Conservation (phyloP, 2,797 vertebrate genomes). For the Ataeniobius toweri region DNA sequence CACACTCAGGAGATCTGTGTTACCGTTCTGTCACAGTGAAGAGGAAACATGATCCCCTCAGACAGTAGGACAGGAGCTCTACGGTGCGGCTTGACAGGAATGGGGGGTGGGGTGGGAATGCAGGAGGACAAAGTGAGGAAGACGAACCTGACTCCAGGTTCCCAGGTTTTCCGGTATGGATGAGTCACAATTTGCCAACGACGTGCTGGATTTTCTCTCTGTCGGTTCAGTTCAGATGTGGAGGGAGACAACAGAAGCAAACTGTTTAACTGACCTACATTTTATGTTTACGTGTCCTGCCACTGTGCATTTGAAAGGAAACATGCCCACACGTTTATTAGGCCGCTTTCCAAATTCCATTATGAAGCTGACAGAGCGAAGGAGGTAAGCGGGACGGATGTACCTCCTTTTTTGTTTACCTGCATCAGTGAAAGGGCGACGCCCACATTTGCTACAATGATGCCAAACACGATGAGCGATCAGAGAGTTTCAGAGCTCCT, state of each 20-base stretch:
- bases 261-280: slow-evolving; percentile 77
- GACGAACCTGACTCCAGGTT: slow-evolving; percentile 37
- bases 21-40: slow-evolving; percentile 17
- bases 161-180: slow-evolving; percentile 60
- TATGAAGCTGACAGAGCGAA: slow-evolving; percentile 54
- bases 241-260: slow-evolving; percentile 59
- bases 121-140: slow-evolving; percentile 13
- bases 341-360: slow-evolving; percentile 42
- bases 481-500: not conserved
- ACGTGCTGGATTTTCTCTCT: slow-evolving; percentile 65
- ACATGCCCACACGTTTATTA: slow-evolving; percentile 63
- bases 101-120: not conserved
- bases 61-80: not conserved
- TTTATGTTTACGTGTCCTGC: slow-evolving; percentile 63
- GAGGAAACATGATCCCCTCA: slow-evolving; percentile 36
- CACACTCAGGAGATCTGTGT: slow-evolving; percentile 29
- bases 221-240: slow-evolving; percentile 64
- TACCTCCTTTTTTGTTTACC: slow-evolving; percentile 46
- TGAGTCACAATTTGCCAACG: slow-evolving; percentile 73
- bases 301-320: slow-evolving; percentile 63
- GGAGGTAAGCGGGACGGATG: slow-evolving; percentile 38
- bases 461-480: slow-evolving; percentile 41
- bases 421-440: slow-evolving; percentile 38
- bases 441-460: slow-evolving; percentile 26
- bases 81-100: slow-evolving; percentile 12